Conservation (phyloP, 2,888 invertebrate genomes). For the Drosophila vallismaia region DNA sequence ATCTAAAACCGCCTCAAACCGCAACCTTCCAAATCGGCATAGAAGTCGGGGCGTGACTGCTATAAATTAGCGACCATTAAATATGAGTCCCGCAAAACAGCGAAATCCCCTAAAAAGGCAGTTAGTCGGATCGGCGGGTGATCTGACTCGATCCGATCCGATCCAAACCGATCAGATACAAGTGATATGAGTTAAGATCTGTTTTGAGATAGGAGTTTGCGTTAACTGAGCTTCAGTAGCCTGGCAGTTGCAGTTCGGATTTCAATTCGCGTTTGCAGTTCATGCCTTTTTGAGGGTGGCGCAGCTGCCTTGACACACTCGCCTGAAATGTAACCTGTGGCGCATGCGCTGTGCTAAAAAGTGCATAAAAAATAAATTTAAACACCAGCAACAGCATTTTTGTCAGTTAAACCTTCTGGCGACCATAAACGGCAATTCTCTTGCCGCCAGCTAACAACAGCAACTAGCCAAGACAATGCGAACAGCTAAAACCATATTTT, state of each 20-base stretch:
- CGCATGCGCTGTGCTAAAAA: conserved; percentile 66
- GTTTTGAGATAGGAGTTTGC: not conserved
- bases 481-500: conserved; percentile 61
- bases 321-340: conserved; percentile 77
- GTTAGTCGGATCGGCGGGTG: conserved; percentile 27
- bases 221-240: conserved; percentile 7
- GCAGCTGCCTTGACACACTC: conserved; percentile 69
- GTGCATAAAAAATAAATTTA: conserved; percentile 10
- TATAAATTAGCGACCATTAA: conserved; percentile 69
- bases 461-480: conserved; percentile 27
- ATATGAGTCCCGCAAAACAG: conserved; percentile 57
- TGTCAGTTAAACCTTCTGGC: conserved; percentile 66
- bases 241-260: conserved; percentile 48
- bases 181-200: not conserved
- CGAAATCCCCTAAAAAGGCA: conserved; percentile 68
- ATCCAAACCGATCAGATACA: conserved; percentile 5
- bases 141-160: conserved; percentile 12
- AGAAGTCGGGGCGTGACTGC: conserved; percentile 43
- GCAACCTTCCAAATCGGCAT: conserved; percentile 12
- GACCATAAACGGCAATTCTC: conserved; percentile 75
- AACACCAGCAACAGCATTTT: conserved; percentile 34
- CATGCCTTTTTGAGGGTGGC: conserved; percentile 39
- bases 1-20: conserved; percentile 13
- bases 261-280: conserved; percentile 31
- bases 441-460: conserved; percentile 41